These are phyloP conservation scores for Diacarnus erythraeanus DNA, from an alignment of 37 sponge, comb jelly and placozoan species.

Conservation along the genomic window DNA sequence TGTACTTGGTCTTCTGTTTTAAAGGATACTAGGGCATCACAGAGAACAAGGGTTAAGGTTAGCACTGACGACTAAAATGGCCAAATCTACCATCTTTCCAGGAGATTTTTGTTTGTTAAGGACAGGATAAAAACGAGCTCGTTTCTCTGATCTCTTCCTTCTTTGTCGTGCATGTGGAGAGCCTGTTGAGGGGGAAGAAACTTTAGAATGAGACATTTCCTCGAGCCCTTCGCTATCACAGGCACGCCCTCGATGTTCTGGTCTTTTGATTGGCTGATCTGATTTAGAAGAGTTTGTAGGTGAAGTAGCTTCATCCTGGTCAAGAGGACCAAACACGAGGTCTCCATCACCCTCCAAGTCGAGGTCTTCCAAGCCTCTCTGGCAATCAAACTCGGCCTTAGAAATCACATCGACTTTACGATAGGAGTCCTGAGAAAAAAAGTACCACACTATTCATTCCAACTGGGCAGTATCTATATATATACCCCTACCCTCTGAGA, in stretches of 20 bases:
- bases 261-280: neutral
- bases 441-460: neutral
- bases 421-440: slow-evolving; percentile 20
- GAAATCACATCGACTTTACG: slow-evolving; percentile 69
- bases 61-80: too few relatives aligned
- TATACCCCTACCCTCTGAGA: neutral
- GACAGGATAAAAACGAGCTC: slow-evolving; percentile 80
- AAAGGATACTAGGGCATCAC: slow-evolving; percentile 48
- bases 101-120: slow-evolving; percentile 56
- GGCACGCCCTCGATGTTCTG: neutral
- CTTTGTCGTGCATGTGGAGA: neutral
- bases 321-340: slow-evolving; percentile 27
- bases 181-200: neutral
- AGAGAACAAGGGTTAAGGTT: too few relatives aligned
- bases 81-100: neutral
- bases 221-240: neutral
- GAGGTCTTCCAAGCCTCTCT: slow-evolving; percentile 33
- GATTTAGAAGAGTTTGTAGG: neutral
- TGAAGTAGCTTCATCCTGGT: slow-evolving; percentile 9
- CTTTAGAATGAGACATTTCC: neutral
- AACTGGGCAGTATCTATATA: neutral
- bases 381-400: slow-evolving; percentile 74
- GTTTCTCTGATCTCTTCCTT: slow-evolving; percentile 9
- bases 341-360: slow-evolving; percentile 46
- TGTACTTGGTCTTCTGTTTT: slow-evolving; percentile 96